These are phyloP conservation scores for Chionoecetes opilio DNA, from an alignment of 1,140 invertebrate species.

Conservation along the genomic window DNA sequence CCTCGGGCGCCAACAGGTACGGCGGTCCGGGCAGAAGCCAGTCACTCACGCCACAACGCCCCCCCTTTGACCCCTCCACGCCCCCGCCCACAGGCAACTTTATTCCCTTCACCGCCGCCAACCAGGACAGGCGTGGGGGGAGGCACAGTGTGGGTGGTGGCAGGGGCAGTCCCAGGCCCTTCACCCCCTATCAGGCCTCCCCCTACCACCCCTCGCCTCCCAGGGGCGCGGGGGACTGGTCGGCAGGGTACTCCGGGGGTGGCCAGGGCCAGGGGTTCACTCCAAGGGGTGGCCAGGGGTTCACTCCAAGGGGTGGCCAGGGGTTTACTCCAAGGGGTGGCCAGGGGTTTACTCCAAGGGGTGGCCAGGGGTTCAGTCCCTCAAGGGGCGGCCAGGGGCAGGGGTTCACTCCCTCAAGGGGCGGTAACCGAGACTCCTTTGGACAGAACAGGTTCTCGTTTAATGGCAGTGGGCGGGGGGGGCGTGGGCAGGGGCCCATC, in stretches of 20 bases:
- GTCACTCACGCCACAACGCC: background rate
- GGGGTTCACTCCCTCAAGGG: background rate
- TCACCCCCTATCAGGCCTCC: constrained; percentile 47
- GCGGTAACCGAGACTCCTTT: background rate
- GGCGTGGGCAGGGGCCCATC: constrained; percentile 48
- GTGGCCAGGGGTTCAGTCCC: too few relatives aligned
- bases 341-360: background rate
- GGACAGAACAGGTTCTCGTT: constrained; percentile 36
- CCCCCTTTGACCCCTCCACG: background rate
- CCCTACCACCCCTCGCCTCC: constrained; percentile 61
- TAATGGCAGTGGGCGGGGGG: constrained; percentile 22
- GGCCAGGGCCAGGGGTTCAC: constrained; percentile 33
- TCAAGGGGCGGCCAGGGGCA: background rate
- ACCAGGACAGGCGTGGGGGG: constrained; percentile 27
- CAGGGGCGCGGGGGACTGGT: background rate
- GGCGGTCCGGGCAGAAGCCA: background rate
- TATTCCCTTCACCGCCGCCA: constrained; percentile 53
- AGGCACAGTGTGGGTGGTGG: constrained; percentile 43
- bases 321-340: constrained; percentile 10
- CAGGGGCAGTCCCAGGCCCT: constrained; percentile 49
- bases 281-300: background rate
- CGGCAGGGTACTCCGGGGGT: background rate
- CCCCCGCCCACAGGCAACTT: background rate
- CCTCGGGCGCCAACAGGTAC: constrained; percentile 50
- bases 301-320: constrained; percentile 20